Evolutionary conservation across 1,140 invertebrate genomes (phyloP), one percentile per base, ranked within the genome.

Genomic region (Drosophila micromelanica): DNA sequence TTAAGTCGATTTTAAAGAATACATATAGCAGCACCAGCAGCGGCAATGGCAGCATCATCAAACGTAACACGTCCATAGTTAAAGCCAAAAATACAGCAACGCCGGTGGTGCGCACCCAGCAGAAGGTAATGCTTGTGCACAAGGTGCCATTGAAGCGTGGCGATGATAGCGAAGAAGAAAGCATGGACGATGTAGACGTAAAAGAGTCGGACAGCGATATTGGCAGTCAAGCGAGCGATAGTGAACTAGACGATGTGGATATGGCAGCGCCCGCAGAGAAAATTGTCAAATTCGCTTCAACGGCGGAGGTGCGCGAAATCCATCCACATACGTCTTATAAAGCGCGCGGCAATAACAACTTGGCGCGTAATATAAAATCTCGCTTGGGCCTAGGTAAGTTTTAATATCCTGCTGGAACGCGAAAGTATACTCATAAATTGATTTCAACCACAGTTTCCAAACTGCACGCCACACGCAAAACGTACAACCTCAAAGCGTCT

Each of bases 281-380:
- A 64, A 81, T 90, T 63, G 91, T 92, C 0, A 90, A 90, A 56
- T 92, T 92, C 45, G 91, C 91, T 6, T 82, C 90, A 0, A 90
- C 86, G 8, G 91, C 91, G 1, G 91, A 92, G 56, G 90, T 92
- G 20, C 74, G 86, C 15, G 91, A 92, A 70, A 92, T 92, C n/a
- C 86, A 73, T 0, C 70, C 91, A 12, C 65, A 84, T 8, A 9
- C 61, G 5, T 23, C 59, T 2, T 72, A 77, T 46, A 89, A 80
- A 48, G 13, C 64, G 27, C 70, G 69, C 23, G 57, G 68, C 5
- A 78, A 76, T 35, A 74, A 60, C 48, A 86, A 76, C 13, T 78
- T 90, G 71, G 73, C 73, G 7, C 60, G 73, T 23, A 81, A 80
- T n/a, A 90, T 92, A 3, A 91, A 90, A 48, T 71, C 86, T 1